Evolutionary conservation across 1,140 invertebrate genomes (phyloP), one percentile per base, ranked within the genome.

Genomic region (Cyclargus thomasi): DNA sequence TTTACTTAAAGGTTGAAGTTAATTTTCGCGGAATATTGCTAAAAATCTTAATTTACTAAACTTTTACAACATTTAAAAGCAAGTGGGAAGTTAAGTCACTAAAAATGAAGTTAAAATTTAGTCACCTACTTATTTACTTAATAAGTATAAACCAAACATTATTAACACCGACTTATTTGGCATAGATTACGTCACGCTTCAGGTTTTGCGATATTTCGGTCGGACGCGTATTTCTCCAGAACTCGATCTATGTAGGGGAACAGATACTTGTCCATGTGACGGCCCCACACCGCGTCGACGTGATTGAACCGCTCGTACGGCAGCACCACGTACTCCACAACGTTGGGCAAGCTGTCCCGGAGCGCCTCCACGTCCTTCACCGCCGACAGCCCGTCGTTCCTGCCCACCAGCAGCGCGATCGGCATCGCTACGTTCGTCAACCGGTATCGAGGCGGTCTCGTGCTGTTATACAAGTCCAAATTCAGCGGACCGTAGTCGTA

Each of bases 311-410:
- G 78, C 21, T 77, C 71, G 20, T 70, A 62, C 7, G 74, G 57
- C 53, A 83, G 57, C 7, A 79, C 16, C 6, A 63, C 66, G 55
- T 77, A 81, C 20, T 77, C 70, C 0, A 78, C 74, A 2, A 91
- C 72, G 55, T 92, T 92, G 0, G 91, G 86, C 47, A 95, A 66
- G 35, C 79, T 66, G 0, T 76, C 55, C 10, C 62, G 20, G 14
- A 63, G 62, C 20, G 70, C 3, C 80, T 81, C 53, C 0, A 94
- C 91, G 74, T 94, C 93, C 87, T 92, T 53, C 16, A 72, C 20
- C 6, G 69, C 68, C 0, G 92, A 90, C 1, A 95, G 72, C 70
- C 82, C 89, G 77, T 95, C 94, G 67, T 94, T 93, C 11, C 83
- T 73, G 20, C 91, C 91, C 70, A 90, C 93, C 69, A 73, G 36